Base-by-base conservation (phyloP, 2,113 vertebrate species). In the Oreotrochilus melanogaster region DNA sequence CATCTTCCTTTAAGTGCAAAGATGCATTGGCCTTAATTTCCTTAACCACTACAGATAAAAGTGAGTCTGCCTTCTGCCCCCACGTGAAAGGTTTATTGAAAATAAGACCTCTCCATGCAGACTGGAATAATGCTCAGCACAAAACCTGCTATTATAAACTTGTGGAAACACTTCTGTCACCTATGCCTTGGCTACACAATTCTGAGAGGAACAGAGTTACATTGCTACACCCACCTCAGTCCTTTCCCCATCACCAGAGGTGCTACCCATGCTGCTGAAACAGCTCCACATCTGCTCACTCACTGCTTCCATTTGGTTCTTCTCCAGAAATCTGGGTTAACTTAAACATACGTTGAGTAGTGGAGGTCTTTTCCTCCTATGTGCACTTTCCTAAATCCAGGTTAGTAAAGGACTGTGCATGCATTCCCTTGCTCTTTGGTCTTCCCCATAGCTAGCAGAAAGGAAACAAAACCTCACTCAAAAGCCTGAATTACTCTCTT, bases 101-200 rank as follows among this genome's bases (percentile, higher is more conserved):
- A 88, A 14, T 10, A 75, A 89, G 30, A 58, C 31, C 57, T 78
- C 60, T 35, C 25, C 83, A 17, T 1, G 4, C 39, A 69, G 43
- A 22, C 28, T n/a, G 33, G 28, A 76, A 18, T 4, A 27, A 51
- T n/a, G 17, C 15, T 48, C 28, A 53, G 43, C 69, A 69, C 19
- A 57, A 74, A 48, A 60, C 30, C 56, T 71, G 31, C 47, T 15
- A 2, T 6, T 14, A 22, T 0, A n/a, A 47, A 51, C 14, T 15
- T 28, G 6, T 4, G 71, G 58, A 56, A 92, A 84, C 18, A 14
- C 31, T 87, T 39, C 6, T 25, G 18, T 27, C 6, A 17, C 50
- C 25, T 69, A 39, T 67, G 37, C 28, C 33, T 51, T 45, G 33
- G 24, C 48, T 27, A 2, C 0, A 0, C 0, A 8, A 30, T 31